A percentile compares a stretch with the other conserved stretches of the same genome.
phyloP scores from a whole-genome alignment of 2,113 vertebrate genomes.

The Amazona guildingii region DNA sequence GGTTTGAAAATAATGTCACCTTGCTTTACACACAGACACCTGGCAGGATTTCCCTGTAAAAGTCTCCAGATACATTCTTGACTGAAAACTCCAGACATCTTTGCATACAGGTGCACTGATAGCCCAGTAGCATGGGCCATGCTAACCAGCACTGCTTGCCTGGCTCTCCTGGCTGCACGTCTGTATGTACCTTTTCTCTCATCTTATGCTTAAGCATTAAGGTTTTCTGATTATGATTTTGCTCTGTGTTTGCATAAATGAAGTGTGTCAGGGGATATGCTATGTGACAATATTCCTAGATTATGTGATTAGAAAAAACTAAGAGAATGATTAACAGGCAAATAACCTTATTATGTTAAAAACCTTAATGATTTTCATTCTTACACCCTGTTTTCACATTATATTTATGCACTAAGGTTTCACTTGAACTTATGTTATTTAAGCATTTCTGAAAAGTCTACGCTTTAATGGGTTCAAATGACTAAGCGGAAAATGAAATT shows the following conservation, averaged over 20 bases:
- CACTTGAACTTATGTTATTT: not conserved
- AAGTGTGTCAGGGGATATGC: not conserved
- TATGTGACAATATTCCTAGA: not conserved
- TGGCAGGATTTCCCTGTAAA: not conserved
- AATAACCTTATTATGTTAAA: not conserved
- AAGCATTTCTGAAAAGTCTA: slow-evolving; percentile 31
- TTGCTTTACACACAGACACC: not conserved
- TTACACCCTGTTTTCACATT: not conserved
- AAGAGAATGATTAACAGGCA: not conserved
- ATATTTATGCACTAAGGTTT: not conserved
- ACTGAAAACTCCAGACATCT: not conserved
- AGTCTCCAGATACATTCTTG: not conserved
- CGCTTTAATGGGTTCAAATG: slow-evolving; percentile 33
- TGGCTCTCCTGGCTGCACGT: not conserved
- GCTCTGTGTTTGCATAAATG: not conserved
- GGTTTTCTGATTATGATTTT: not conserved
- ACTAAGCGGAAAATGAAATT: slow-evolving; percentile 47
- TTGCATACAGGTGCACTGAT: not conserved
- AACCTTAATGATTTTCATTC: not conserved
- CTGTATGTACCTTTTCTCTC: not conserved
- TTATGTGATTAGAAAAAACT: not conserved
- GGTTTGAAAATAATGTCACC: not conserved
- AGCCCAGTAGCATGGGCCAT: not conserved
- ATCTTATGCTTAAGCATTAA: not conserved
- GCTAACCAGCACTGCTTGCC: not conserved